Conservation (phyloP, 1,140 invertebrate genomes). For the Drosophila malerkotliana region DNA sequence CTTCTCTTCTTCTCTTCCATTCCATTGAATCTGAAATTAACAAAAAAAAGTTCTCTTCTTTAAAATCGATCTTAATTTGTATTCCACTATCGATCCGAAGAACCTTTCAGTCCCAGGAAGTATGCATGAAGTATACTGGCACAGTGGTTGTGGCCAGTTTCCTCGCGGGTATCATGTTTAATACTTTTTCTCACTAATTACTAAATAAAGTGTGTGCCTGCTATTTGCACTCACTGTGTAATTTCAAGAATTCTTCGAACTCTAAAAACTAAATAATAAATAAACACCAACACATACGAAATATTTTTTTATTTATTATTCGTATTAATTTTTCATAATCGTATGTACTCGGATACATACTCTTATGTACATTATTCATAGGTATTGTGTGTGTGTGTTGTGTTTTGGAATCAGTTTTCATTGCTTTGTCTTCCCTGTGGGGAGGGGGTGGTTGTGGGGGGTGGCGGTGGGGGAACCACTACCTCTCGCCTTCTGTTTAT, state of each 20-base stretch:
- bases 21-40: constrained; percentile 8
- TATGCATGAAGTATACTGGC: not conserved
- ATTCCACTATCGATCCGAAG: constrained; percentile 17
- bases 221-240: constrained; percentile 28
- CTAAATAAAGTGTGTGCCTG: constrained; percentile 7
- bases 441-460: too few relatives aligned
- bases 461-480: not conserved
- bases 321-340: constrained; percentile 44
- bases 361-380: constrained; percentile 10
- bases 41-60: constrained; percentile 16
- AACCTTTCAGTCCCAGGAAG: not conserved
- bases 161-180: not conserved
- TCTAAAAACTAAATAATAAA: constrained; percentile 29
- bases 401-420: constrained; percentile 58
- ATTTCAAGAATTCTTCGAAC: constrained; percentile 43
- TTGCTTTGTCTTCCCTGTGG: constrained; percentile 40
- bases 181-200: not conserved
- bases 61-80: constrained; percentile 39
- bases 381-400: constrained; percentile 20
- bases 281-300: constrained; percentile 18
- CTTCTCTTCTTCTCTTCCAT: not conserved
- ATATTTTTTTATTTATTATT: constrained; percentile 36
- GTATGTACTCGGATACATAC: constrained; percentile 10
- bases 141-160: not conserved
- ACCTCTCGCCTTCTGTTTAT: not conserved